Evolutionary conservation across 1,140 invertebrate genomes (phyloP).

Genomic region (Drosophila micromelanica): DNA sequence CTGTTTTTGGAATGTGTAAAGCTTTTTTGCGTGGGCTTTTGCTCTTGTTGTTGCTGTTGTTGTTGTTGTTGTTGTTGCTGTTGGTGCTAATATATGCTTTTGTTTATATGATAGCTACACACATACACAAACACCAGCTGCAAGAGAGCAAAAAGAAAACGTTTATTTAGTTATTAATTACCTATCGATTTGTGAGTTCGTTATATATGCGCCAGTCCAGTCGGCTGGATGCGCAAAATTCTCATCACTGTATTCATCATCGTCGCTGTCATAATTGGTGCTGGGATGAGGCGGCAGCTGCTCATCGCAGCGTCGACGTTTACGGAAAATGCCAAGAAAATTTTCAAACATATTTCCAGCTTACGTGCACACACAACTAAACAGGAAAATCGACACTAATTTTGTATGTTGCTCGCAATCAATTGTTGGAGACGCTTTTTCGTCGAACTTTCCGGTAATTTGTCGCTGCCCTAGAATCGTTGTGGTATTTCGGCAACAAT

Average conservation of each 20-base stretch:
- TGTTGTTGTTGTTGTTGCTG: conserved; percentile 38
- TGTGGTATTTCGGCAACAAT: conserved; percentile 4
- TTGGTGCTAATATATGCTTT: conserved; percentile 14
- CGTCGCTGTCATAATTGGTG: conserved; percentile 8
- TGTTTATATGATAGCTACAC: conserved; percentile 50
- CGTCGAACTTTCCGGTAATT: conserved; percentile 51
- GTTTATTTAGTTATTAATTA: conserved; percentile 69
- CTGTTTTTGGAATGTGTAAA: conserved; percentile 70
- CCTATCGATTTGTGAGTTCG: conserved; percentile 62
- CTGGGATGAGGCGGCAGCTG: conserved; percentile 4
- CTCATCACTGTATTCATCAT: conserved; percentile 15
- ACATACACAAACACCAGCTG: conserved; percentile 56
- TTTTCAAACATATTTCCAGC: conserved; percentile 68
- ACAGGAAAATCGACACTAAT: conserved; percentile 27
- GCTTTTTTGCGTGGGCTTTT: conserved; percentile 58
- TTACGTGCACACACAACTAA: conserved; percentile 24
- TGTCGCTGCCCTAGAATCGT: conserved; percentile 19
- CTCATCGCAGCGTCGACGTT: conserved; percentile 65
- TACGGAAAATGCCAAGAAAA: conserved; percentile 72
- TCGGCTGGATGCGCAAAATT: conserved; percentile 30
- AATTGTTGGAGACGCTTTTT: conserved; percentile 3
- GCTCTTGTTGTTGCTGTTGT: conserved; percentile 43
- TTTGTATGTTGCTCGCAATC: conserved; percentile 2
- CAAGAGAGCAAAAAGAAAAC: conserved; percentile 51
- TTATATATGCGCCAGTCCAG: conserved; percentile 47